Conservation (phyloP, 92 coral and sea anemone genomes). For the Heliopora coerulea region DNA sequence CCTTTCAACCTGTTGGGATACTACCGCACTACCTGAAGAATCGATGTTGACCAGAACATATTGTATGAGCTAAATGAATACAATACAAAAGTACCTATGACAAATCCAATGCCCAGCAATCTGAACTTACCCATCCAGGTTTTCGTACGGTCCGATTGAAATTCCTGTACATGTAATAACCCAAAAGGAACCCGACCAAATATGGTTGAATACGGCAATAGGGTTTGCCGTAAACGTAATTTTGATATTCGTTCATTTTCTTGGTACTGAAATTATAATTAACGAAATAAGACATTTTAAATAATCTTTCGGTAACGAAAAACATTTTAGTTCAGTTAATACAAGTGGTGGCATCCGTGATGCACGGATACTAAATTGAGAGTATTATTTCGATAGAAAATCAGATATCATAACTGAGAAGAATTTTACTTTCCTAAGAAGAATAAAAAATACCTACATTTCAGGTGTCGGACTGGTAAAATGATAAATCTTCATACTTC, state of each 20-base stretch:
- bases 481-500: background rate
- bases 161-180: constrained; percentile 52
- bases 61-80: no score
- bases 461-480: background rate
- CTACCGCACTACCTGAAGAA: no score
- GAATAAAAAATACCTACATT: background rate
- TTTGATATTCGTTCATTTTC: background rate
- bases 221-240: constrained; percentile 67
- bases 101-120: no score
- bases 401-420: no score
- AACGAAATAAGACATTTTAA: background rate
- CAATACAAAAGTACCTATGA: no score
- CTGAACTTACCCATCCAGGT: constrained; percentile 31
- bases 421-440: no score
- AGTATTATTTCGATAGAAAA: no score
- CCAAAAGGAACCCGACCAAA: constrained; percentile 80
- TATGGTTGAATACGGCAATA: constrained; percentile 92
- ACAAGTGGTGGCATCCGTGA: no score
- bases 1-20: no score
- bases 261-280: background rate
- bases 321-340: background rate
- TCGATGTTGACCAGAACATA: no score
- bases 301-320: background rate
- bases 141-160: background rate
- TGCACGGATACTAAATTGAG: no score